Evolutionary conservation across 2,113 vertebrate species (phyloP), one percentile per base, ranked within the genome.

Genomic region (Petaurus breviceps): DNA sequence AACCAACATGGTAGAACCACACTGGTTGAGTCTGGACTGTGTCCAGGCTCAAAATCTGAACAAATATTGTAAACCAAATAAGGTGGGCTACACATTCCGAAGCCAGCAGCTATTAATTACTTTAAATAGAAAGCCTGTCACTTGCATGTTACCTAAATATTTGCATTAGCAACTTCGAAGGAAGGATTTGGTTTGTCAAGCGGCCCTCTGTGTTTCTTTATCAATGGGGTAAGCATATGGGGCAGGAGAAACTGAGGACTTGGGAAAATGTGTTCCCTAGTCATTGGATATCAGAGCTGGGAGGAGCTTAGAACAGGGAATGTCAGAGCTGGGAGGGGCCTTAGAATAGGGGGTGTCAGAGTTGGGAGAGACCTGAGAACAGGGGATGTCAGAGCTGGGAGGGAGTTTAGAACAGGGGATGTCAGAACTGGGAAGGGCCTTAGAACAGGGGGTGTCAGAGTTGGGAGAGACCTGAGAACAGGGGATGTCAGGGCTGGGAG

Each of bases 131-230:
- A 98, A 98, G 43, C 52, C 91, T 46, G 50, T 98, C 96, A 97
- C 98, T 98, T 98, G 96, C n/a, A 93, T 98, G 98, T 97, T 98
- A 96, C 97, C 96, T 98, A 98, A 99, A 98, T 99, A 99, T 99
- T 99, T 99, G 97, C 97, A 92, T 95, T 97, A 97, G 96, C 95
- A 97, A 96, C 92, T 95, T 97, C 95, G 97, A 98, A 97, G 97
- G 97, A 97, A 95, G 97, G 95, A 96, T 97, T 97, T 91, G 97
- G 96, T 98, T 94, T 92, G 94, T 96, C 77, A n/a, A 97, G 97
- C 96, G 96, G 96, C 89, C 97, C 94, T 97, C 94, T 96, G 96
- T 96, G 97, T 97, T 98, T 98, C 61, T 77, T 77, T 77, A n/a
- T 7, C 31, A 49, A 49, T 37, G 61, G 31, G 37, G 61, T 12